phyloP scores from a whole-genome alignment of 2,797 vertebrate genomes.

The Neosilurus mollespiculum region DNA sequence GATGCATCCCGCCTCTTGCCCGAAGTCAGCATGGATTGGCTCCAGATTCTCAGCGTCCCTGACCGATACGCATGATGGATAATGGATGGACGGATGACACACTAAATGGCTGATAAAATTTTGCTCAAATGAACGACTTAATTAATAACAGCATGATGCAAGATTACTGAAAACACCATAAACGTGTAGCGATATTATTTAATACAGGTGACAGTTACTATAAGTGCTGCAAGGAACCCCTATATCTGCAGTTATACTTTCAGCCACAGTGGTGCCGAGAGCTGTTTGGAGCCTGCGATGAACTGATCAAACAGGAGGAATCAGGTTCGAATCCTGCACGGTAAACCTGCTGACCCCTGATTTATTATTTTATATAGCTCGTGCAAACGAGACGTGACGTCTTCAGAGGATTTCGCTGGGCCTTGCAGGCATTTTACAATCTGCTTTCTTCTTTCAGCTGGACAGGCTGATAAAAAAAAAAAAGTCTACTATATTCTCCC shows the following conservation, averaged over 20 bases:
- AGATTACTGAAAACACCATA: not conserved
- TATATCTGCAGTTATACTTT: not conserved
- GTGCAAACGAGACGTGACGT: not conserved
- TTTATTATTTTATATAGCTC: not conserved
- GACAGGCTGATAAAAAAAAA: not conserved
- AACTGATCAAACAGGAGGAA: not conserved
- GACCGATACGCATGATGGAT: no score
- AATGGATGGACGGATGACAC: no score
- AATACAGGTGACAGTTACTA: not conserved
- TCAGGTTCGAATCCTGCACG: not conserved
- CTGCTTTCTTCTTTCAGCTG: not conserved
- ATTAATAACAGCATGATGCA: not conserved
- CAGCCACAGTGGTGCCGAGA: not conserved
- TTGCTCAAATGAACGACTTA: not conserved
- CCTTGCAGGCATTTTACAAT: not conserved
- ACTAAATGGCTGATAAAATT: no score
- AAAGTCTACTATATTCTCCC: not conserved
- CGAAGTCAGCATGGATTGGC: no score
- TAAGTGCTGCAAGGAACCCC: not conserved
- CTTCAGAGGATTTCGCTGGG: not conserved
- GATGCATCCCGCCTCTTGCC: no score
- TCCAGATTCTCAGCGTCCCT: no score
- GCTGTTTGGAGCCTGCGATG: not conserved
- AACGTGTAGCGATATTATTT: not conserved
- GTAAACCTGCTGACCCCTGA: not conserved